Evolutionary conservation across 2,888 invertebrate genomes (phyloP), one percentile per base, ranked within the genome.

Genomic region (Lithosia quadra): DNA sequence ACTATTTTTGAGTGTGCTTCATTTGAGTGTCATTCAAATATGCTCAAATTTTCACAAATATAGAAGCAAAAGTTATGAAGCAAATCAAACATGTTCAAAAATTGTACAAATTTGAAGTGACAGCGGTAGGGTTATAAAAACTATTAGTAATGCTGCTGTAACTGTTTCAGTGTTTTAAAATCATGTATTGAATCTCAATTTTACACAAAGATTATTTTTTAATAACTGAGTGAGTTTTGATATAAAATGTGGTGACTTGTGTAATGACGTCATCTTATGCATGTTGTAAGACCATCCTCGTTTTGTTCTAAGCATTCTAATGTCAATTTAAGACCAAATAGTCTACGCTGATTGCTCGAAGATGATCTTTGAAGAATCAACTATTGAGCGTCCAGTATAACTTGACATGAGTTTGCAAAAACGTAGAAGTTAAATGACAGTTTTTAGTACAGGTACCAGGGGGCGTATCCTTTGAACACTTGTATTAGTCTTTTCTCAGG

Each of bases 141-240:
- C 21, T 65, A 22, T 28, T 10, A 22, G 28, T 15, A n/a, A 55
- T 43, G 33, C 56, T 43, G 63, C 58, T 66, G n/a, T 53, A 4
- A 58, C 53, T 39, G 21, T 10, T 70, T 67, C 79, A 80, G 79
- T 80, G 79, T 80, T 78, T 80, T 80, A 80, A 80, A 78, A 75
- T 77, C 24, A 74, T 75, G 71, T 80, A 73, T 59, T 65, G 81
- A 80, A 80, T 80, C 79, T 80, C 80, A 80, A 67, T 76, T 71
- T 71, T 71, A 39, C 39, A 10, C 9, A 11, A 13, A n/a, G n/a
- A 28, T 56, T 56, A 24, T 56, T 15, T 15, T 28, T 49, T 49
- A n/a, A n/a, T 43, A 49, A 8, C 18, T 18, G n/a, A 49, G 49
- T 49, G n/a, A 18, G 49, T 49, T 49, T 49, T 8, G n/a, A 1